A percentile compares a stretch with the other conserved stretches of the same genome.
Evolutionary conservation across 2,797 vertebrate species (phyloP).

Genomic region (Gymnopithys bicolor): DNA sequence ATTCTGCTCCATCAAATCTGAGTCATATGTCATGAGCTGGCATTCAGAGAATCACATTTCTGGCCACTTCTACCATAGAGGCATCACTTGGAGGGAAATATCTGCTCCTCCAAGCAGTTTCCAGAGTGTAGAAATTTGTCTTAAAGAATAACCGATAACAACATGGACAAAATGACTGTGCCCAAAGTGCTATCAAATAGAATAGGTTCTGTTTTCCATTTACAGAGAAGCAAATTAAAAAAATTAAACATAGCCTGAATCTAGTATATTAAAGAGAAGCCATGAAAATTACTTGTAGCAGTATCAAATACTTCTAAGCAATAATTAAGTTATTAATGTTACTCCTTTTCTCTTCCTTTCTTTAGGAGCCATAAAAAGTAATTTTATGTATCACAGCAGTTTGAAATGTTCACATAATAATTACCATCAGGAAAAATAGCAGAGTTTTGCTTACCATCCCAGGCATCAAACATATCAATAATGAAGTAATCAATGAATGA

Average conservation of each 20-base stretch:
- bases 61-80: neutral
- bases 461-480: slow-evolving; percentile 96
- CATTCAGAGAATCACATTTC: slow-evolving; percentile 43
- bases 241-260: neutral
- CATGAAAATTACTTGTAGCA: neutral
- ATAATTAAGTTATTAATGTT: slow-evolving; percentile 22
- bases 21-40: slow-evolving; percentile 6
- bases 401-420: neutral
- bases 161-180: neutral
- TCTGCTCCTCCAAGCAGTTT: slow-evolving; percentile 21
- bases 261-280: neutral
- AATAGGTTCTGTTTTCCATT: neutral
- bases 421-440: neutral
- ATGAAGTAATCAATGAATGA: slow-evolving; percentile 99
- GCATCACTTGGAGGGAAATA: slow-evolving; percentile 10
- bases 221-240: neutral
- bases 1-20: neutral
- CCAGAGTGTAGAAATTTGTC: neutral
- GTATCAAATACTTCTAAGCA: neutral
- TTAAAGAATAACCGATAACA: slow-evolving; percentile 15
- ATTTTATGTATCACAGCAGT: neutral
- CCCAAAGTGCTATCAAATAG: neutral
- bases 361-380: neutral
- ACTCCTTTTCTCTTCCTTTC: neutral
- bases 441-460: slow-evolving; percentile 87